These are phyloP conservation scores for Rhadinocentrus ornatus DNA, from an alignment of 2,797 vertebrate species.

Conservation along the genomic window DNA sequence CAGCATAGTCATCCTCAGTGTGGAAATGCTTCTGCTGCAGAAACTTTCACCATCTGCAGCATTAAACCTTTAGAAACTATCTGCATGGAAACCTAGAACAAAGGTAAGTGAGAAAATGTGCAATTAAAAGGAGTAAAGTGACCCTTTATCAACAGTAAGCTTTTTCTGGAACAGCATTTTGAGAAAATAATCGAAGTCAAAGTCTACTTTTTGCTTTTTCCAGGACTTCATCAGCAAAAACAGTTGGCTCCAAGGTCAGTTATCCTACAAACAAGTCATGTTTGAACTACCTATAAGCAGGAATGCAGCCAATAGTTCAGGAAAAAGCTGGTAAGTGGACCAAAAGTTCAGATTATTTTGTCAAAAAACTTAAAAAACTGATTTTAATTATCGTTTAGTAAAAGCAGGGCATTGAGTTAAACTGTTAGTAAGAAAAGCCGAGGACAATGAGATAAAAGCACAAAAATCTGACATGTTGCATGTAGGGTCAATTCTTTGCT, in stretches of 20 bases:
- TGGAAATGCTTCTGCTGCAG: not conserved
- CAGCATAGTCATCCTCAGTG: not conserved
- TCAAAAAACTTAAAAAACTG: slow-evolving; percentile 23
- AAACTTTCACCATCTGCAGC: not conserved
- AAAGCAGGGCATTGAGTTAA: slow-evolving; percentile 26
- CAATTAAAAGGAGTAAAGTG: not conserved
- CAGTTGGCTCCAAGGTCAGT: not conserved
- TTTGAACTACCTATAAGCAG: not conserved
- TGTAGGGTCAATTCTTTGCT: slow-evolving; percentile 53
- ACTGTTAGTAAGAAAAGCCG: slow-evolving; percentile 47
- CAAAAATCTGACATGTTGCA: not conserved
- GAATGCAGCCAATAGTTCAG: not conserved
- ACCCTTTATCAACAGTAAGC: not conserved
- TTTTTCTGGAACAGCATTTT: not conserved
- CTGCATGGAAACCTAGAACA: not conserved
- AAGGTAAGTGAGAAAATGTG: not conserved
- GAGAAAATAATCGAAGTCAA: not conserved
- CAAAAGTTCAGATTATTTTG: not conserved
- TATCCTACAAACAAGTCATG: not conserved
- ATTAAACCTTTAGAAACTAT: not conserved
- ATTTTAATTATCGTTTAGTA: slow-evolving; percentile 15
- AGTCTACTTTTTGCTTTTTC: slow-evolving; percentile 6
- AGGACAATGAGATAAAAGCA: slow-evolving; percentile 49
- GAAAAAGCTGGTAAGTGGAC: slow-evolving; percentile 6
- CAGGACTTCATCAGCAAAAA: slow-evolving; percentile 1